Percentiles rank a stretch among this genome's conserved stretches.
Evolutionary conservation across 2,888 invertebrate genomes (phyloP).

Genomic region (Ceriagrion tenellum): DNA sequence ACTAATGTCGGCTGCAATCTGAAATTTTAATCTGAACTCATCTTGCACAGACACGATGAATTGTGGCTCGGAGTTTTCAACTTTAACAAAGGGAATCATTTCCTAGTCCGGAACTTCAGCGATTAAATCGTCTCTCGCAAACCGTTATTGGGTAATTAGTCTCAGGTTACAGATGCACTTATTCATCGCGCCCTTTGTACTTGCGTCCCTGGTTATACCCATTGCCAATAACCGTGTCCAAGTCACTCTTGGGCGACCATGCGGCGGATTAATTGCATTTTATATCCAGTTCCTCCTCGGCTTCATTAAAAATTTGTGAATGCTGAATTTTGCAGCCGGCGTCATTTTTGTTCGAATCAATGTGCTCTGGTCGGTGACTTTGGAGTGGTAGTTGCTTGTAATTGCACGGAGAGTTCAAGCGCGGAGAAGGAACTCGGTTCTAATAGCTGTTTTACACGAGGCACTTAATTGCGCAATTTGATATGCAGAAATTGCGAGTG

Average conservation of each 20-base stretch:
- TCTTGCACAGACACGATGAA: neutral
- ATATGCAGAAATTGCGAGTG: too few species aligned
- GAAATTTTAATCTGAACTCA: neutral
- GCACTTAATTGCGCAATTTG: too few species aligned
- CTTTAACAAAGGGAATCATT: neutral
- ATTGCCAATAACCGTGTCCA: constrained; percentile 19
- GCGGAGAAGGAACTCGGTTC: too few species aligned
- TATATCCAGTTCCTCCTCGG: neutral
- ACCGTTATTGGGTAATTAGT: constrained; percentile 35
- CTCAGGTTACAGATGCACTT: neutral
- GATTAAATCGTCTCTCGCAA: neutral
- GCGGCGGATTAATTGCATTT: constrained; percentile 2
- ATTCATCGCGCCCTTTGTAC: constrained; percentile 17
- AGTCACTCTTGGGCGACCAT: neutral
- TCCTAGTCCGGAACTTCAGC: neutral
- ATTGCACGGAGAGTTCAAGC: too few species aligned
- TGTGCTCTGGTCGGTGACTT: neutral
- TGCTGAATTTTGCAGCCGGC: neutral
- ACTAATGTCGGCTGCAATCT: neutral
- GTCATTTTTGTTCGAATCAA: neutral
- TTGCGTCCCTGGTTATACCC: neutral
- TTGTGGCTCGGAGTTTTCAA: neutral
- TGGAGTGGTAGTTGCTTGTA: too few species aligned
- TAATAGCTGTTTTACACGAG: too few species aligned
- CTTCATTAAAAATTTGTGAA: neutral